Percentiles rank a stretch among this genome's conserved stretches.
These are phyloP conservation scores for Mylabris sibirica DNA, from an alignment of 2,888 invertebrate genomes.

Conservation along the genomic window DNA sequence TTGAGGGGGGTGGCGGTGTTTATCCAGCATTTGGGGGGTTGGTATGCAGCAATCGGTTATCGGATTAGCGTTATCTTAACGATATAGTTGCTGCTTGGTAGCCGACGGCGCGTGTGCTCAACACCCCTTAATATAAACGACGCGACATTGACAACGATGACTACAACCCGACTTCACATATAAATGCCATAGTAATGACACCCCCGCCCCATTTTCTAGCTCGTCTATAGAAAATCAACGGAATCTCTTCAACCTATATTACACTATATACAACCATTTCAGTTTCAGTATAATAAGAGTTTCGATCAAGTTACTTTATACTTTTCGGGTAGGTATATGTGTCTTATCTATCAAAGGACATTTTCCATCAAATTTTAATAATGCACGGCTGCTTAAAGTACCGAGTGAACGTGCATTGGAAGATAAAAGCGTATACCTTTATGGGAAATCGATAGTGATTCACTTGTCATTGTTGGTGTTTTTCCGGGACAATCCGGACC, in stretches of 20 bases:
- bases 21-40: constrained; percentile 56
- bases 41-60: constrained; percentile 61
- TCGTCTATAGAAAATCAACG: background rate
- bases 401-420: background rate
- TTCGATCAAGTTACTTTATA: constrained; percentile 1
- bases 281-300: background rate
- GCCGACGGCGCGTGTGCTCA: constrained; percentile 52
- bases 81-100: constrained; percentile 58
- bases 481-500: background rate
- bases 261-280: background rate
- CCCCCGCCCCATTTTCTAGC: background rate
- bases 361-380: constrained; percentile 29
- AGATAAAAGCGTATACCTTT: constrained; percentile 1
- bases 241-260: constrained; percentile 6
- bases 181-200: constrained; percentile 5
- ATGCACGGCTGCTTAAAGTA: constrained; percentile 11
- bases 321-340: background rate
- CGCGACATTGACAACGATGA: constrained; percentile 23
- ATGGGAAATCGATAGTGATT: background rate
- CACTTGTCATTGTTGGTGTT: background rate
- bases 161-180: background rate
- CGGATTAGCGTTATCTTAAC: constrained; percentile 63
- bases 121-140: constrained; percentile 33
- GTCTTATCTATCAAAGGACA: constrained; percentile 15
- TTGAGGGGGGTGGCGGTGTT: constrained; percentile 52